Percentiles rank a stretch among this genome's conserved stretches.
These are phyloP conservation scores for Protosalanx chinensis DNA, from an alignment of 2,797 vertebrate species.

Conservation along the genomic window DNA sequence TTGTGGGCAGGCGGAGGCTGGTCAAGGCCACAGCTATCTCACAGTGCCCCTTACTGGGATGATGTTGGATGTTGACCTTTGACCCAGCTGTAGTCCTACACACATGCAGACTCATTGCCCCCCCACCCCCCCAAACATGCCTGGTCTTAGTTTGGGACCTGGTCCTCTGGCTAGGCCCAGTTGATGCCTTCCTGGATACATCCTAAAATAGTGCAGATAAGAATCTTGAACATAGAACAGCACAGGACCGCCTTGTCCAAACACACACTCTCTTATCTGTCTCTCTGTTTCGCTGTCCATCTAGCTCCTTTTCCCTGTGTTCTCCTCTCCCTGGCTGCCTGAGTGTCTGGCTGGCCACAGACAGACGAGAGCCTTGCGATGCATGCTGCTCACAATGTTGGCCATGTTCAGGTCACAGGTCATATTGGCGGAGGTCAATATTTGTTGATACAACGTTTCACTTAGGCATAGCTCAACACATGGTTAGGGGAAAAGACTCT, in stretches of 20 bases:
- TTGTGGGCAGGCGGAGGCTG: neutral
- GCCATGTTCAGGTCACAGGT: neutral
- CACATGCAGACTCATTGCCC: too few species aligned
- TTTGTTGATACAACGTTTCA: neutral
- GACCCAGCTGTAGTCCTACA: too few species aligned
- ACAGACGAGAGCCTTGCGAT: neutral
- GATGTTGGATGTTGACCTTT: neutral
- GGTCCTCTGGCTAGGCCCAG: slow-evolving; percentile 11
- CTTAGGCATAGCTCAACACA: neutral
- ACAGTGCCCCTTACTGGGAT: neutral
- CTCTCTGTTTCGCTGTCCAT: neutral
- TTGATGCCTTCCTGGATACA: slow-evolving; percentile 72
- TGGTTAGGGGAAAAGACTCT: neutral
- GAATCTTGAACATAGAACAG: slow-evolving; percentile 67
- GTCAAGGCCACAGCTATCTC: neutral
- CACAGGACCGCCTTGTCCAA: slow-evolving; percentile 62
- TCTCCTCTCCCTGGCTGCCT: neutral
- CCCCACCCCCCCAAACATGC: neutral
- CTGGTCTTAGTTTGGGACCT: neutral
- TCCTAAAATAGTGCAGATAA: slow-evolving; percentile 70
- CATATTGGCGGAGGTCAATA: neutral
- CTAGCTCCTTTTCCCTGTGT: neutral
- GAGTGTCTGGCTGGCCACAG: neutral
- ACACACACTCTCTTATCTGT: slow-evolving; percentile 38
- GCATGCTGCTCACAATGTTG: neutral